Conservation (phyloP, 2,888 invertebrate genomes). For the Caenorhabditis angaria region DNA sequence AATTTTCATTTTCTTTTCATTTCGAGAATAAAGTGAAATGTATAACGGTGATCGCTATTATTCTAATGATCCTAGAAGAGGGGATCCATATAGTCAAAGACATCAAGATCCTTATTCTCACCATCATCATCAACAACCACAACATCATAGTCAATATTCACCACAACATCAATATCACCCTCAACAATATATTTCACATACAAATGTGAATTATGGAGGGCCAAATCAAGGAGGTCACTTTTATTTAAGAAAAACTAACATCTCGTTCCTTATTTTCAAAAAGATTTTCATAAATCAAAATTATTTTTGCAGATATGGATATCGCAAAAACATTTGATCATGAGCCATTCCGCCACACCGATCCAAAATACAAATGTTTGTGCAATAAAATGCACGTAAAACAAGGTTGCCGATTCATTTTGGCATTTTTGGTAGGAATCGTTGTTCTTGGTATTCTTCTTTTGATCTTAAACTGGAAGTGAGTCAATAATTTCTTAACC, state of each 20-base stretch:
- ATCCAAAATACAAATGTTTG: constrained; percentile 51
- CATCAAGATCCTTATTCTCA: neutral
- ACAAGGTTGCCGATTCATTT: constrained; percentile 42
- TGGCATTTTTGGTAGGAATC: constrained; percentile 31
- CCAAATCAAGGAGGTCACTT: constrained; percentile 21
- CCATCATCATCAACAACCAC: neutral
- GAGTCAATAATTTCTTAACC: neutral
- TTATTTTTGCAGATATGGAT: constrained; percentile 45
- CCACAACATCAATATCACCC: constrained; percentile 24
- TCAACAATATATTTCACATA: constrained; percentile 26
- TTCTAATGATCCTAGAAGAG: neutral
- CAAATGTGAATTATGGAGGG: constrained; percentile 35
- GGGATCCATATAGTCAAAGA: constrained; percentile 1
- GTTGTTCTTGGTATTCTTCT: constrained; percentile 22
- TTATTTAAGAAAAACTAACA: too few relatives aligned
- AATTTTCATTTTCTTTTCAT: neutral
- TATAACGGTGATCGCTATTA: constrained; percentile 7
- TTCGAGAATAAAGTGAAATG: neutral
- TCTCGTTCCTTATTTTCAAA: neutral
- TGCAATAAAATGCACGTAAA: constrained; percentile 54
- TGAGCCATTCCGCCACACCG: constrained; percentile 54
- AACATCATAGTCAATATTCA: neutral
- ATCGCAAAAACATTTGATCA: constrained; percentile 54
- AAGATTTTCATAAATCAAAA: neutral
- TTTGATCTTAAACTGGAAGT: constrained; percentile 42